These are phyloP conservation scores for Leptodirus hochenwartii DNA, from an alignment of 2,888 invertebrate genomes.

Conservation along the genomic window DNA sequence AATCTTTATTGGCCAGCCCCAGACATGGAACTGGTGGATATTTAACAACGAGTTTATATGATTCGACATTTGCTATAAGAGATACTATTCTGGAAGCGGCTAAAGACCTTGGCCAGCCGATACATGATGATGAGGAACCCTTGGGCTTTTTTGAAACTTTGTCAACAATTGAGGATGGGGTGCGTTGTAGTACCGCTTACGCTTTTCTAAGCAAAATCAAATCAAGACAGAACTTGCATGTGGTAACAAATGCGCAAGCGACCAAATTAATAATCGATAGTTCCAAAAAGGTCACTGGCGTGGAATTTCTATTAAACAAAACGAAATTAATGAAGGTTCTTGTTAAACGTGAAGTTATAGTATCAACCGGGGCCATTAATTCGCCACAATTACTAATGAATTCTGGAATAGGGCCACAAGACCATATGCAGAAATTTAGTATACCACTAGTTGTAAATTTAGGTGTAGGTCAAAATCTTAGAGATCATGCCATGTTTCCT, in stretches of 20 bases:
- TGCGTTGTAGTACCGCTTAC: constrained; percentile 33
- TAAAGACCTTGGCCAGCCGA: constrained; percentile 16
- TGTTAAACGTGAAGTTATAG: constrained; percentile 50
- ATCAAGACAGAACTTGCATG: constrained; percentile 29
- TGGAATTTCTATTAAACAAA: constrained; percentile 12
- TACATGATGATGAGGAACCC: constrained; percentile 15
- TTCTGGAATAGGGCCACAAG: constrained; percentile 40
- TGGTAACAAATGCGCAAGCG: constrained; percentile 33
- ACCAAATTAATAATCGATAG: constrained; percentile 33
- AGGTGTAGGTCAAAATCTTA: constrained; percentile 38
- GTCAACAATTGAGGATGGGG: constrained; percentile 28
- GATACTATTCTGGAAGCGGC: constrained; percentile 11
- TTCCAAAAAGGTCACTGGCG: constrained; percentile 10
- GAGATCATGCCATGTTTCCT: constrained; percentile 50
- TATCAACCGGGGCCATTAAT: constrained; percentile 44
- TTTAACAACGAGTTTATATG: constrained; percentile 9
- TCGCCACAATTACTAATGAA: constrained; percentile 40
- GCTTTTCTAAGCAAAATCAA: constrained; percentile 31
- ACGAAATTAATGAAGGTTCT: constrained; percentile 26
- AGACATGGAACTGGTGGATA: constrained; percentile 12
- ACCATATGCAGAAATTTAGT: constrained; percentile 22
- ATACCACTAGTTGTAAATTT: constrained; percentile 25
- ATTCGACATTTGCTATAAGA: constrained; percentile 7
- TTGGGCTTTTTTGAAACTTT: constrained; percentile 22
- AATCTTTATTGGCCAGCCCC: constrained; percentile 6